phyloP scores from a whole-genome alignment of 2,113 vertebrate species.

The Semnopithecus entellus region DNA sequence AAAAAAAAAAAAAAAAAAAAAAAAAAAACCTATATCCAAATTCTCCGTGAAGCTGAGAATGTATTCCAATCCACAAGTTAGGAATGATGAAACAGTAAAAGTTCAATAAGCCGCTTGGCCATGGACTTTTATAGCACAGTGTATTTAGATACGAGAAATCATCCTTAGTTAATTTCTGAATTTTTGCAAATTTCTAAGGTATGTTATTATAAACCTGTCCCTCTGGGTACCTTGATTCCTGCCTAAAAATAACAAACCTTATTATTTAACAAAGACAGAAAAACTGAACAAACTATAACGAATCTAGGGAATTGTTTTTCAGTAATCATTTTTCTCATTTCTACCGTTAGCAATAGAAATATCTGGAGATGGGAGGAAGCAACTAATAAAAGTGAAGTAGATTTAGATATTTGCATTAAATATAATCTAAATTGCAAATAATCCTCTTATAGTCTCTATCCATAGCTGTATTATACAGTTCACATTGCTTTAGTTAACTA shows the following conservation, averaged over 20 bases:
- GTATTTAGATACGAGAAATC: neutral
- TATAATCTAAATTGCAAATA: neutral
- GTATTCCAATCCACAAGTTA: neutral
- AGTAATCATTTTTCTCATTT: neutral
- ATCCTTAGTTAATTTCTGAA: neutral
- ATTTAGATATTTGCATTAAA: neutral
- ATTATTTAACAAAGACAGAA: neutral
- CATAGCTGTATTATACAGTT: neutral
- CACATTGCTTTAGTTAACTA: neutral
- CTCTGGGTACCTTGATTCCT: neutral
- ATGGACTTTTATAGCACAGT: neutral
- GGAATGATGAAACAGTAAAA: neutral
- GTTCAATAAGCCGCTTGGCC: neutral
- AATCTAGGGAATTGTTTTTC: neutral
- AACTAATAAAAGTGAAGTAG: neutral
- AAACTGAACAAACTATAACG: neutral
- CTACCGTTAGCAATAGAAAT: neutral
- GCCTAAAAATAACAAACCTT: neutral
- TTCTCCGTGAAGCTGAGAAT: neutral
- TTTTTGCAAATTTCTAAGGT: neutral
- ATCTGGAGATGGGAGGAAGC: neutral
- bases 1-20: no score
- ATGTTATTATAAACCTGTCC: neutral
- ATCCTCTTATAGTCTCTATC: neutral
- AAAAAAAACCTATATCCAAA: neutral